These are phyloP conservation scores for Rhorus exstirpatorius DNA, from an alignment of 2,888 invertebrate species.

Conservation along the genomic window DNA sequence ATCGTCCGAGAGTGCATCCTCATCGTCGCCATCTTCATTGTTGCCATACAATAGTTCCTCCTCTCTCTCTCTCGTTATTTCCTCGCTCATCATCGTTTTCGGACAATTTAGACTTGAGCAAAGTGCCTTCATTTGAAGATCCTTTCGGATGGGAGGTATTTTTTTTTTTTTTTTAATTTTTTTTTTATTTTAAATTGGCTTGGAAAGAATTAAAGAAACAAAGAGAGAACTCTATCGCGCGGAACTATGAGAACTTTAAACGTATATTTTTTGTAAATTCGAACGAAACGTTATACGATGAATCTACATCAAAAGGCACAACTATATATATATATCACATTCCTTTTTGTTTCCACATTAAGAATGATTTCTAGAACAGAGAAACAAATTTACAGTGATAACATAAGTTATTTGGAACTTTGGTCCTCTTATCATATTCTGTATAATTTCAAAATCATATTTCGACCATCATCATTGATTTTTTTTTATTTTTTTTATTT, in stretches of 20 bases:
- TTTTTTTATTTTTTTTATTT: too few relatives aligned
- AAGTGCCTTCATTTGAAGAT: constrained; percentile 67
- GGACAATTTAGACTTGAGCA: constrained; percentile 72
- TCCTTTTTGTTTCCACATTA: constrained; percentile 34
- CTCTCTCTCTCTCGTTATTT: constrained; percentile 78
- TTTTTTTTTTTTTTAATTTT: too few relatives aligned
- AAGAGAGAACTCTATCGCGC: too few relatives aligned
- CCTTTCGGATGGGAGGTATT: neutral
- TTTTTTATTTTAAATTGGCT: too few relatives aligned
- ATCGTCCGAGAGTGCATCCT: constrained; percentile 80
- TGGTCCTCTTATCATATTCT: neutral
- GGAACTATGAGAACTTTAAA: too few relatives aligned
- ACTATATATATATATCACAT: constrained; percentile 31
- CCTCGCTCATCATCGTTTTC: constrained; percentile 74
- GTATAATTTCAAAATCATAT: neutral
- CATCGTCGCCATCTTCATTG: constrained; percentile 80
- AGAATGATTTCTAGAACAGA: constrained; percentile 60
- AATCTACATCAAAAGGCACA: constrained; percentile 18
- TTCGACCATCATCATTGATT: neutral
- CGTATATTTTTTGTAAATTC: constrained; percentile 2
- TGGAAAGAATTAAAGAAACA: too few relatives aligned
- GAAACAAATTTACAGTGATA: constrained; percentile 37
- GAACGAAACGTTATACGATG: constrained; percentile 7
- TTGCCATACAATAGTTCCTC: constrained; percentile 79
- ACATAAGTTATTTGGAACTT: constrained; percentile 18